Base-by-base conservation (phyloP, 2,797 vertebrate genomes). In the Gallinago nigripennis region DNA sequence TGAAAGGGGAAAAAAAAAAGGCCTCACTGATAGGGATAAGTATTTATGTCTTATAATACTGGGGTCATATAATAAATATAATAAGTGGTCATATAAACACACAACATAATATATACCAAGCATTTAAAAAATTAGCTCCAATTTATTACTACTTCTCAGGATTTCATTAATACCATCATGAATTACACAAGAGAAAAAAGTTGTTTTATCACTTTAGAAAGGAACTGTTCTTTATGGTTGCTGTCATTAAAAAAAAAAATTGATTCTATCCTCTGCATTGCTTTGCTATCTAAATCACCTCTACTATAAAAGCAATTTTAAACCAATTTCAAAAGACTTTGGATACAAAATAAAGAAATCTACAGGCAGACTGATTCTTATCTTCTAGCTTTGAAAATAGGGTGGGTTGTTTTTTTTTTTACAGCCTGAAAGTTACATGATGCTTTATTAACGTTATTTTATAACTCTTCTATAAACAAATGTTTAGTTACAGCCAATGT, bases 1-100 rank as follows among this genome's bases (percentile, higher is more conserved):
- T 97, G 76, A 95, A 71, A 86, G 94, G 51, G 87, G 12, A 75
- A 69, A 73, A 69, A 73, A 65, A 79, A 75, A 69, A 65, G 11
- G 8, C 16, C 45, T 61, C 16, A 81, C 23, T 64, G 35, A 73
- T 72, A 76, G 35, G 6, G 79, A 1, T 57, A 35, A 76, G n/a
- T 41, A 64, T 19, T 70, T n/a, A 31, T 11, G n/a, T 57, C 41
- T 53, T 48, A 24, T 48, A 48, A 24, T 28, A 53, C 51, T 53
- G 51, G 30, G 39, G 39, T 39, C 39, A 39, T 39, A 39, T 39
- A 39, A 39, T 39, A 39, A 39, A 39, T 39, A 39, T 39, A 39
- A 6, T 39, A 53, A 30, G 51, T 6, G 10, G 24, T 11, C 76
- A 20, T 41, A 75, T 25, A 82, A 60, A 63, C 21, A 69, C 16